phyloP scores from a whole-genome alignment of 2,888 invertebrate genomes.

The Pammene fasciana region DNA sequence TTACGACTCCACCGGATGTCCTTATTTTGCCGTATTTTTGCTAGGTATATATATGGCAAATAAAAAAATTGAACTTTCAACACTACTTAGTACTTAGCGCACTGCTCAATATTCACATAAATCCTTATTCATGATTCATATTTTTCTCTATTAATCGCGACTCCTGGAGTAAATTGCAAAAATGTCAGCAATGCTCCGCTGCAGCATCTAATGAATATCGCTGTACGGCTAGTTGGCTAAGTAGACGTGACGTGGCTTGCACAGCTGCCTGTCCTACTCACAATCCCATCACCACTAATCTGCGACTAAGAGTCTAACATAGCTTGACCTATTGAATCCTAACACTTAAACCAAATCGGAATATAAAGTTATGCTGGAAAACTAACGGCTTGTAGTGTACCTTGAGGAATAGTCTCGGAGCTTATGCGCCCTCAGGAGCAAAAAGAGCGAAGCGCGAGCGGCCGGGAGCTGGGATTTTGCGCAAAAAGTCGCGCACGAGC shows the following conservation, averaged over 20 bases:
- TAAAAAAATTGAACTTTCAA: too few relatives aligned
- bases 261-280: background rate
- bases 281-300: background rate
- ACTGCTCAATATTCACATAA: too few relatives aligned
- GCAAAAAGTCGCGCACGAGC: background rate
- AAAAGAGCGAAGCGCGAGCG: slow-evolving; percentile 1
- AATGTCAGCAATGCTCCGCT: background rate
- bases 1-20: too few relatives aligned
- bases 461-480: background rate
- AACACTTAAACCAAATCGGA: background rate
- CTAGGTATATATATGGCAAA: too few relatives aligned
- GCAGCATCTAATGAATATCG: slow-evolving; percentile 3
- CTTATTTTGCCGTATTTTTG: too few relatives aligned
- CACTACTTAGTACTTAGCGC: too few relatives aligned
- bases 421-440: background rate
- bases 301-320: background rate
- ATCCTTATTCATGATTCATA: too few relatives aligned
- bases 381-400: too few relatives aligned
- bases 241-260: slow-evolving; percentile 5
- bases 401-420: background rate
- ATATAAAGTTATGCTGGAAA: background rate
- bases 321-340: background rate
- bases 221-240: slow-evolving; percentile 1
- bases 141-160: background rate
- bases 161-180: background rate